phyloP scores from a whole-genome alignment of 2,113 vertebrate genomes.

The Copsychus sechellarum region DNA sequence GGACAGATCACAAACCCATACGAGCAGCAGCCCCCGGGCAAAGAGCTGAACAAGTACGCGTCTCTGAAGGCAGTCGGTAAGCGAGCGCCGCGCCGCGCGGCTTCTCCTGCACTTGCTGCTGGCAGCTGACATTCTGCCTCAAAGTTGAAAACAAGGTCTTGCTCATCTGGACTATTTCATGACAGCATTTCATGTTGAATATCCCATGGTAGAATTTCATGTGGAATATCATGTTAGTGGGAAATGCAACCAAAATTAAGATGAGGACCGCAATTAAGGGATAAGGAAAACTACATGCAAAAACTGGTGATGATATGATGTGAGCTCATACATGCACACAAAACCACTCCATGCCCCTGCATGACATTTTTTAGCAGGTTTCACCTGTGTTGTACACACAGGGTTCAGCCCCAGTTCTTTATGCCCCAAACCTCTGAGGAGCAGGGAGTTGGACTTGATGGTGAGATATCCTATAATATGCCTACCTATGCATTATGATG shows the following conservation, averaged over 20 bases:
- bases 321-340: background rate
- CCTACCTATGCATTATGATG: background rate
- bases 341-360: background rate
- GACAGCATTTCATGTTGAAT: background rate
- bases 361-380: background rate
- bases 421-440: background rate
- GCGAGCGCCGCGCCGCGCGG: background rate
- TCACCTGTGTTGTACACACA: background rate
- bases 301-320: background rate
- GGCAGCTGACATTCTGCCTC: background rate
- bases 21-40: constrained; percentile 89
- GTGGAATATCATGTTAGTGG: background rate
- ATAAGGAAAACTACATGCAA: background rate
- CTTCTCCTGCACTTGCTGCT: background rate
- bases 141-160: background rate
- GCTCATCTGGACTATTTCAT: background rate
- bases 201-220: background rate
- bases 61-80: constrained; percentile 97
- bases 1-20: constrained; percentile 93
- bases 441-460: background rate
- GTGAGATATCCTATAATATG: background rate
- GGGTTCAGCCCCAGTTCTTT: background rate
- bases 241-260: background rate
- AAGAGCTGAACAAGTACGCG: constrained; percentile 96
- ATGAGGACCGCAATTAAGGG: background rate